Conservation (phyloP, 2,888 invertebrate species). For the Tiliacea aurago region DNA sequence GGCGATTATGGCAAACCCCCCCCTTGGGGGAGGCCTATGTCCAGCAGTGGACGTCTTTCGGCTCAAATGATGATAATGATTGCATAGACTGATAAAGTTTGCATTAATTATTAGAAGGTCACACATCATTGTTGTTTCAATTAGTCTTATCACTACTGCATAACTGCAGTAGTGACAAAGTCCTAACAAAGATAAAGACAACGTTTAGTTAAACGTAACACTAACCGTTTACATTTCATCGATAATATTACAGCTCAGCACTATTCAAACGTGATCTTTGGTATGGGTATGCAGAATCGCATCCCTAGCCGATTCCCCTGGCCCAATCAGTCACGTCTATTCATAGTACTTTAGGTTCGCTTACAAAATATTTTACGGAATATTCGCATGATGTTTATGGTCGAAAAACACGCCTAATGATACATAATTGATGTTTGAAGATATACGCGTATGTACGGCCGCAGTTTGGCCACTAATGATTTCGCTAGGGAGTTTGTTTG, state of each 20-base stretch:
- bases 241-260: slow-evolving; percentile 65
- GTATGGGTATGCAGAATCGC: slow-evolving; percentile 83
- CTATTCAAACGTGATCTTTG: slow-evolving; percentile 78
- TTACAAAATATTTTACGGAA: slow-evolving; percentile 38
- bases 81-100: slow-evolving; percentile 24
- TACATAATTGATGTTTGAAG: slow-evolving; percentile 52
- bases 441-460: slow-evolving; percentile 17
- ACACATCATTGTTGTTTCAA: slow-evolving; percentile 17
- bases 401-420: slow-evolving; percentile 48
- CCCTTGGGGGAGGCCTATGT: too few relatives aligned
- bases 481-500: slow-evolving; percentile 41
- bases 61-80: too few relatives aligned
- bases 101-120: slow-evolving; percentile 1
- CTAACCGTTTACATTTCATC: slow-evolving; percentile 43
- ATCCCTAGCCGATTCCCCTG: slow-evolving; percentile 73
- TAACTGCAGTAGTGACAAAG: too few relatives aligned
- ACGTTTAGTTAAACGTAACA: background rate
- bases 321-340: slow-evolving; percentile 80
- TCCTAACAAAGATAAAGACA: slow-evolving; percentile 36
- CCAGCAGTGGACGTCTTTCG: too few relatives aligned
- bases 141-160: slow-evolving; percentile 22
- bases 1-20: too few relatives aligned
- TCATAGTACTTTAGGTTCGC: slow-evolving; percentile 38
- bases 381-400: slow-evolving; percentile 34
- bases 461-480: slow-evolving; percentile 40